Percentiles rank a stretch among this genome's conserved stretches.
These are phyloP conservation scores for Odobenus rosmarus DNA, from an alignment of 2,113 vertebrate genomes.

Conservation along the genomic window DNA sequence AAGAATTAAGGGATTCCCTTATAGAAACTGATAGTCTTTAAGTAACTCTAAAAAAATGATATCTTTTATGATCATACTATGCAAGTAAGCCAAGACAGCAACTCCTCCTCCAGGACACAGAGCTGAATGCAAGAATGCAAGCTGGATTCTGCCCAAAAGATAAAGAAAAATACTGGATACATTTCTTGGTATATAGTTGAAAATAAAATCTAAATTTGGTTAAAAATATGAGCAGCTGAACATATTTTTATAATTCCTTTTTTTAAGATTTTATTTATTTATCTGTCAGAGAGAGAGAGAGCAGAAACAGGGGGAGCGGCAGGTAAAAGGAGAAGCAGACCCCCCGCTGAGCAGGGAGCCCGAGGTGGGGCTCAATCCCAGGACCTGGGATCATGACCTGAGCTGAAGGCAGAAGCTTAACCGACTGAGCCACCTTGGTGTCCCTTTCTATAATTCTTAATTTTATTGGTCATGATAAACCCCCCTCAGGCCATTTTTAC, in stretches of 20 bases:
- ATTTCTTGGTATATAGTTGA: neutral
- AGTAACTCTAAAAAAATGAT: neutral
- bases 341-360: neutral
- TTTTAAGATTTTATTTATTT: neutral
- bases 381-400: neutral
- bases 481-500: neutral
- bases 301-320: neutral
- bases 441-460: neutral
- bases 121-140: neutral
- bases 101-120: neutral
- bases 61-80: neutral
- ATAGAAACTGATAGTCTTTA: neutral
- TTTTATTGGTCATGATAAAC: conserved; percentile 31
- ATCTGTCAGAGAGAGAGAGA: neutral
- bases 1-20: neutral
- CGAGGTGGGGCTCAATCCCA: neutral
- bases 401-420: neutral
- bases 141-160: neutral
- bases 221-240: neutral
- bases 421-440: neutral
- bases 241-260: conserved; percentile 4
- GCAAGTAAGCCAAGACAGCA: neutral
- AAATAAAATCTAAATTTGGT: conserved; percentile 55
- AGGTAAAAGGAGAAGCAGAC: neutral
- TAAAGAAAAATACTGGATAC: neutral